phyloP scores from a whole-genome alignment of 2,888 invertebrate species.

The Leptopilina syphax region DNA sequence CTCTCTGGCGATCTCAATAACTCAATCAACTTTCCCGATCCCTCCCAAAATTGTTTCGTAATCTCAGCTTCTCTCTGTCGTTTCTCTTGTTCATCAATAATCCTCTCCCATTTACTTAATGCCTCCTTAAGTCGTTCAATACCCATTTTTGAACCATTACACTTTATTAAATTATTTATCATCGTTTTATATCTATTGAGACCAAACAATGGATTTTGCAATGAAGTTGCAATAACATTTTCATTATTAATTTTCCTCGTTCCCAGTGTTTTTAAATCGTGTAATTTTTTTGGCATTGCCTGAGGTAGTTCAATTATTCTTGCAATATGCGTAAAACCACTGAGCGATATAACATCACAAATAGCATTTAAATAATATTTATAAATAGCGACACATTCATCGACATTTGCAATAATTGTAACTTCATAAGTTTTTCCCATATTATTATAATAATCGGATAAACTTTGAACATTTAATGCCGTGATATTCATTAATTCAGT shows the following conservation, averaged over 20 bases:
- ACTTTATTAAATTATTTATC: conserved; percentile 79
- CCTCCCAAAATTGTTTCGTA: conserved; percentile 87
- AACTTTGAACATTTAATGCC: conserved; percentile 83
- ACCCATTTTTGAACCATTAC: conserved; percentile 75
- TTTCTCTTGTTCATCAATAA: conserved; percentile 82
- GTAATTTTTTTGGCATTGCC: conserved; percentile 79
- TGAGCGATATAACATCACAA: conserved; percentile 85
- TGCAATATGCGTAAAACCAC: conserved; percentile 84
- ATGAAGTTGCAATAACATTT: conserved; percentile 80
- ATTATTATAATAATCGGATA: conserved; percentile 84
- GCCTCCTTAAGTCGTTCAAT: conserved; percentile 80
- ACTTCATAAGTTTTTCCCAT: conserved; percentile 82
- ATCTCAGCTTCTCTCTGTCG: conserved; percentile 83
- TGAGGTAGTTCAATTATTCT: conserved; percentile 81
- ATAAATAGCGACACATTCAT: conserved; percentile 85
- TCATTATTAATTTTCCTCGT: conserved; percentile 79
- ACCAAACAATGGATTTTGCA: conserved; percentile 81
- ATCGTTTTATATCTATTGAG: conserved; percentile 80
- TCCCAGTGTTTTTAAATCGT: conserved; percentile 79
- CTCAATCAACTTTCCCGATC: conserved; percentile 82
- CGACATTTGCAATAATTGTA: conserved; percentile 83
- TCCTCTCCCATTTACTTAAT: conserved; percentile 81
- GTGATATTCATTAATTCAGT: conserved; percentile 84
- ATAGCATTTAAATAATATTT: conserved; percentile 84
- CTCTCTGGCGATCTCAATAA: conserved; percentile 82